Percentiles rank a stretch among this genome's conserved stretches.
phyloP scores from a whole-genome alignment of 2,113 vertebrate genomes.

The Siniperca chuatsi region DNA sequence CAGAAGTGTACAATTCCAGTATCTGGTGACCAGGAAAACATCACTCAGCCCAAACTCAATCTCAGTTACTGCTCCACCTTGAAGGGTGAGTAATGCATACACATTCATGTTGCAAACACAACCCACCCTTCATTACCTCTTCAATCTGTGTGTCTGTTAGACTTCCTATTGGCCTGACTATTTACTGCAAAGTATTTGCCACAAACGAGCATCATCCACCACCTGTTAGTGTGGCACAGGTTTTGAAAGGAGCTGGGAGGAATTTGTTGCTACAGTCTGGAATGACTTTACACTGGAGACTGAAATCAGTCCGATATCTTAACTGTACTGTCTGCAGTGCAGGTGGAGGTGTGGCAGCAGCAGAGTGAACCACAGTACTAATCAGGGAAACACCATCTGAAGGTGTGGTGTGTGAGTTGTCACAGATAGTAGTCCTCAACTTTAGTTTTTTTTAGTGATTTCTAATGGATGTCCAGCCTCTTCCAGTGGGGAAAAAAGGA shows the following conservation, averaged over 20 bases:
- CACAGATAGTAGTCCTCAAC: not conserved
- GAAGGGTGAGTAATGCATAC: slow-evolving; percentile 73
- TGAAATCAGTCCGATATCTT: not conserved
- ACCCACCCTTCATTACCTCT: not conserved
- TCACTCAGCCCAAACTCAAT: slow-evolving; percentile 44
- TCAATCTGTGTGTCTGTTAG: not conserved
- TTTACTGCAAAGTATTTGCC: not conserved
- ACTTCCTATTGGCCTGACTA: not conserved
- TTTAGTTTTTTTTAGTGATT: not conserved
- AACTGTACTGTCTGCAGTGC: not conserved
- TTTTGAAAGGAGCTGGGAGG: slow-evolving; percentile 22
- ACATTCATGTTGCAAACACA: slow-evolving; percentile 2
- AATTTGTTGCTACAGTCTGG: slow-evolving; percentile 24
- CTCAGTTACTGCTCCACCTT: slow-evolving; percentile 77
- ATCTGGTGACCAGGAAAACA: slow-evolving; percentile 69
- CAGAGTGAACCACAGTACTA: not conserved
- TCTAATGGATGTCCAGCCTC: not conserved
- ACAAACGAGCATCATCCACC: not conserved
- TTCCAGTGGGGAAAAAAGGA: not conserved
- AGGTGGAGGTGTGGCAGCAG: not conserved
- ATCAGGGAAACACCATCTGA: not conserved
- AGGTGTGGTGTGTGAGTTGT: not conserved
- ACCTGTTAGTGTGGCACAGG: not conserved
- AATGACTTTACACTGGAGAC: slow-evolving; percentile 1
- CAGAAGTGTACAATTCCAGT: slow-evolving; percentile 72